A percentile compares a stretch with the other conserved stretches of the same genome.
Evolutionary conservation across 2,888 invertebrate genomes (phyloP).

Genomic region (Rhabditoides inermis): DNA sequence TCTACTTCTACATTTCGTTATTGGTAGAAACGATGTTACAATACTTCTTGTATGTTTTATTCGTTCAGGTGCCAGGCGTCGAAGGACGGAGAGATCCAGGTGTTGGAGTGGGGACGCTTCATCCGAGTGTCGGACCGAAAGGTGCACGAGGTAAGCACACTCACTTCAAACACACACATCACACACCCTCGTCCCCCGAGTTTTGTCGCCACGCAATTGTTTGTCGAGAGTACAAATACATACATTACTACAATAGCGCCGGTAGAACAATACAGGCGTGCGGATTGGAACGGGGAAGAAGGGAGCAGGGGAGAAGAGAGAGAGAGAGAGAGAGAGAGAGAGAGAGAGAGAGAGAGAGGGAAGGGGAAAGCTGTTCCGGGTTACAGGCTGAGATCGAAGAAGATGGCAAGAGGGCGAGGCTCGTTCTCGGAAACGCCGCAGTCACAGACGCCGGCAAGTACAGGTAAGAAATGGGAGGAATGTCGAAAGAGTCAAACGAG

Average conservation of each 20-base stretch:
- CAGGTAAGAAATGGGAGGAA: background rate
- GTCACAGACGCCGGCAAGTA: slow-evolving; percentile 7
- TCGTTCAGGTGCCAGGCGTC: slow-evolving; percentile 38
- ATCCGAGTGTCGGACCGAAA: slow-evolving; percentile 16
- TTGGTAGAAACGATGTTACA: background rate
- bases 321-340: no score
- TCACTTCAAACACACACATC: background rate
- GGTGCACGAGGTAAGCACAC: slow-evolving; percentile 5
- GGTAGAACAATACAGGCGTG: no score
- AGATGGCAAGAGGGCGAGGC: slow-evolving; percentile 21
- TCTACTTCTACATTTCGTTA: background rate
- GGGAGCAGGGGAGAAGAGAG: no score
- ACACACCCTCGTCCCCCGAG: no score
- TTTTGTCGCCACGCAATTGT: no score
- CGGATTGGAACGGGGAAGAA: no score
- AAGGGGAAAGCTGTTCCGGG: no score
- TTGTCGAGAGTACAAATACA: background rate
- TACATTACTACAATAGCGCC: no score
- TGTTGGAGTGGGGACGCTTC: slow-evolving; percentile 17
- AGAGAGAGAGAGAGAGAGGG: no score
- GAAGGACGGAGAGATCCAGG: slow-evolving; percentile 5
- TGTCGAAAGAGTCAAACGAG: background rate
- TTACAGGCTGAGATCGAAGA: slow-evolving; percentile 17
- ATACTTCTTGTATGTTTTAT: background rate
- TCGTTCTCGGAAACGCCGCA: slow-evolving; percentile 24